Conservation (phyloP, 2,113 vertebrate species). For the Microcebus ravelobensis region DNA sequence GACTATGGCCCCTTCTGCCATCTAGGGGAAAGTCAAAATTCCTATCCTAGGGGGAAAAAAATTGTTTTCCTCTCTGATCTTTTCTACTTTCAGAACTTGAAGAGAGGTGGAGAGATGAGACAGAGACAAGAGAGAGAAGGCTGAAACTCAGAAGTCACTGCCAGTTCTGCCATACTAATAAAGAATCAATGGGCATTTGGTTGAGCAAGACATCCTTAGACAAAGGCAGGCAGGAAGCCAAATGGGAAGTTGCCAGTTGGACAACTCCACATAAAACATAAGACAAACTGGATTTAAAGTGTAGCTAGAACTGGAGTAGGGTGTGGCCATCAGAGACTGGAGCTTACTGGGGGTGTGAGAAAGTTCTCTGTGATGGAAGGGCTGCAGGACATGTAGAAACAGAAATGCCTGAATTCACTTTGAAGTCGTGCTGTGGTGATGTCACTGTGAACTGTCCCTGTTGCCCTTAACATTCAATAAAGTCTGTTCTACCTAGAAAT, state of each 20-base stretch:
- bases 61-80: neutral
- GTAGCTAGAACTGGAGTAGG: neutral
- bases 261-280: neutral
- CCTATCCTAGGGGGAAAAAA: neutral
- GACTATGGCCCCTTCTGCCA: neutral
- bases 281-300: neutral
- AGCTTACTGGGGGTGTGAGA: neutral
- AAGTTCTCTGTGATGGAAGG: neutral
- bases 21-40: neutral
- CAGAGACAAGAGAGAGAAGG: neutral
- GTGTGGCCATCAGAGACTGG: neutral
- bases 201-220: neutral
- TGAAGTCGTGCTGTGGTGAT: neutral
- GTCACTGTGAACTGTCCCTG: neutral
- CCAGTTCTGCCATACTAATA: neutral
- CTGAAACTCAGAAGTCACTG: neutral
- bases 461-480: neutral
- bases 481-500: neutral
- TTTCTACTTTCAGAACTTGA: neutral
- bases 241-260: neutral
- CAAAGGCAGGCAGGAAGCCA: neutral
- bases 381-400: neutral
- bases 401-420: neutral
- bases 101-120: neutral
- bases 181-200: neutral